Base-by-base conservation (phyloP, 2,888 invertebrate species). In the Caenorhabditis sp. region DNA sequence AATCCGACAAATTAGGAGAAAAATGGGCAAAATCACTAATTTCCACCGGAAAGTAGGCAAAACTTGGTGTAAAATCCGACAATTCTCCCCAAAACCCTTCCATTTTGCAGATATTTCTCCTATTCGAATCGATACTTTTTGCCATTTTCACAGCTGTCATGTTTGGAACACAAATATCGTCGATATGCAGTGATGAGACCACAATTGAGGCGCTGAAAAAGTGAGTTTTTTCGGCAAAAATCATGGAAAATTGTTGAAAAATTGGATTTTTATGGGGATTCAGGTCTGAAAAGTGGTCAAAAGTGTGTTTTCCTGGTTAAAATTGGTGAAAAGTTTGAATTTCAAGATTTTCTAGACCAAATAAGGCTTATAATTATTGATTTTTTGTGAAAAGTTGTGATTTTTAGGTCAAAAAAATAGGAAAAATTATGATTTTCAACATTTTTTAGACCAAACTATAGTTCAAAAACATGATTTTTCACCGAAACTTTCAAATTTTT, bases 121-220 rank as follows among this genome's bases (percentile, higher is more conserved):
- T 94, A 63, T 95, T 96, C 81, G 96, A 97, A 89, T 94, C 95
- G 0, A 91, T 99, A 50, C 91, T 99, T 58, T 99, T 99, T 90
- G 95, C 96, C 24, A 94, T 97, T 82, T 99, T 99, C 89, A 97
- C 97, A 0, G 93, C 93, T 27, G 95, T 99, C 53, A 99, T 99
- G 99, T 92, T 96, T 83, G 94, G 94, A 58, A 95, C 96, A 0
- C 97, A 80, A 89, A 90, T 99, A 53, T 94, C 95, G 88, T 96
- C 97, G 27, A 97, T 99, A 88, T 95, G 96, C 92, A 94, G 95
- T 87, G 99, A 99, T 89, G 95, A 99, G 91, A 99, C 99, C 83
- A 95, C 86, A 10, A 87, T 86, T 55, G 86, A 87, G 62, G 74
- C 81, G 24, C 57, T 86, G 70, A 83, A 79, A 63, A 72, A 64